phyloP scores from a whole-genome alignment of 2,888 invertebrate genomes.

The Caenorhabditis plicata region DNA sequence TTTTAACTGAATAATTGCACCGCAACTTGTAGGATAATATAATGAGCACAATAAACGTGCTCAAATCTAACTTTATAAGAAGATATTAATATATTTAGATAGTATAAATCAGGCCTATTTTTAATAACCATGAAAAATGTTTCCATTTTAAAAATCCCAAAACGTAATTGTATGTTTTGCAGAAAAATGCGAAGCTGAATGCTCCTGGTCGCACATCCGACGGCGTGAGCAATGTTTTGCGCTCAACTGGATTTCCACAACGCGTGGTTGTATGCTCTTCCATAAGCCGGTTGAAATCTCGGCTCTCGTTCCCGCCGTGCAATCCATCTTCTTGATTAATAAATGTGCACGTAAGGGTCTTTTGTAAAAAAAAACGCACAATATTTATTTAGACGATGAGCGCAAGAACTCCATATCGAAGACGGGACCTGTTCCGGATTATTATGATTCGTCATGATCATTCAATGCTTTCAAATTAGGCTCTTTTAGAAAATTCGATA shows the following conservation, averaged over 20 bases:
- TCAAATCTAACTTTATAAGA: no score
- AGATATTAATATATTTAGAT: no score
- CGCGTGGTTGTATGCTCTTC: conserved; percentile 29
- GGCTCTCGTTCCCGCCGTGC: conserved; percentile 10
- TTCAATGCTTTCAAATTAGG: not conserved
- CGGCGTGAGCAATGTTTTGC: conserved; percentile 25
- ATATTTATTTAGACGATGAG: no score
- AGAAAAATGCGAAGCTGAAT: conserved; percentile 28
- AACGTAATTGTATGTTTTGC: conserved; percentile 4
- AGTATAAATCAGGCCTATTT: no score
- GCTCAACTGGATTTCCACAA: conserved; percentile 19
- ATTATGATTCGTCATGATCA: not conserved
- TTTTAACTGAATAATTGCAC: not conserved
- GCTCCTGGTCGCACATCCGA: conserved; percentile 27
- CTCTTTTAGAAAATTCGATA: no score
- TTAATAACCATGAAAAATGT: no score
- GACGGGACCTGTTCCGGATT: not conserved
- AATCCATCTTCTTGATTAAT: conserved; percentile 19
- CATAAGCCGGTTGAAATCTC: conserved; percentile 23
- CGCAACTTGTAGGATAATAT: no score
- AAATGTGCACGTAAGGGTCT: conserved; percentile 15
- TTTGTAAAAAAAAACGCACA: no score
- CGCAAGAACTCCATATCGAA: not conserved
- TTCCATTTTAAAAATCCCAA: not conserved
- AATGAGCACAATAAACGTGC: no score